Base-by-base conservation (phyloP, 2,797 vertebrate species). In the Tenualosa ilisha region DNA sequence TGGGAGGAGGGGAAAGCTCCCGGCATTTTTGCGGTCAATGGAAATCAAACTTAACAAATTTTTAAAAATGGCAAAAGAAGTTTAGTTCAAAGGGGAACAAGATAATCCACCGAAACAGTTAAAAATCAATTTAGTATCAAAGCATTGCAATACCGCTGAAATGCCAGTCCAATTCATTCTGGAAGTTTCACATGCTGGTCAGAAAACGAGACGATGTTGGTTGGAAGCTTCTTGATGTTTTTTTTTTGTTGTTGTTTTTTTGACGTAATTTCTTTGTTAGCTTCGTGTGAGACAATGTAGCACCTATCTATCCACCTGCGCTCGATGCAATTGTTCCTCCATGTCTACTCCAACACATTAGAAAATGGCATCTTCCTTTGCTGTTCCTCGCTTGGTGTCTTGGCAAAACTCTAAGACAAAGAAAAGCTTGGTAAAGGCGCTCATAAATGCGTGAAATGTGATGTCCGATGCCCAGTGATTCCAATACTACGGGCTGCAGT, bases 1-100 rank as follows among this genome's bases (percentile, higher is more conserved):
- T 97, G 93, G 82, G 96, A 94, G 87, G 95, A 94, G 0, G 96
- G 90, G 88, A 96, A 91, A 81, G 92, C 61, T 65, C 90, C 94
- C 22, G 95, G 86, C 97, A 99, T 99, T 84, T 87, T 94, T 43
- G 84, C 87, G 61, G 20, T 75, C 37, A 15, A 75, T 75, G 68
- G 1, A 75, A 75, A 79, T 79, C 72, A 79, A 79, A 79, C 72
- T 79, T 31, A 43, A 46, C 17, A 79, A n/a, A 61, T 3, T 3
- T 46, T 2, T 46, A 61, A 61, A 61, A 61, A 61, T 24, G 17
- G 43, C 40, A 46, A 79, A 79, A 17, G 37, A 40, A 17, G 5
- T 75, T 79, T 7, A 15, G 40, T 17, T 22, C 15, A 79, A 46
- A 43, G 15, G 37, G 40, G 0, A 43, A 79, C 43, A 43, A 40